Evolutionary conservation across 2,113 vertebrate genomes (phyloP), one percentile per base, ranked within the genome.

Genomic region (Sorex fumeus): DNA sequence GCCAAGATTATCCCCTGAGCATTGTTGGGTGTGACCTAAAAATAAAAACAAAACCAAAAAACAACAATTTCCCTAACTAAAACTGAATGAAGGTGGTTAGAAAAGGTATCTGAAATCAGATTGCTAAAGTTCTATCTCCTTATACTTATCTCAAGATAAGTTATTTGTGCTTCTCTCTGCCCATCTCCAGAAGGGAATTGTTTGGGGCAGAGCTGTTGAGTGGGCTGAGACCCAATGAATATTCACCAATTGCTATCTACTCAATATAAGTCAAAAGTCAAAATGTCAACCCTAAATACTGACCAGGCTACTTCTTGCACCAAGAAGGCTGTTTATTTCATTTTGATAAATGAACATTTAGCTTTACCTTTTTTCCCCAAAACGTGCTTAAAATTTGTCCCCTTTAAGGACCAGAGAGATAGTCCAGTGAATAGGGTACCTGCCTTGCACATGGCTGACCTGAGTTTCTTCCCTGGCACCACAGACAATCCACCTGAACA

Each of bases 331-430:
- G 60, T 40, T 74, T 45, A 45, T 71, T 81, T 23, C 40, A 64
- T 50, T 53, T 74, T 70, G 7, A 13, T 45, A 40, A 79, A 0
- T 75, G 28, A 85, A 62, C 3, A 36, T 74, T 92, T 15, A 60
- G 18, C 67, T 88, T 60, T 84, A 32, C 67, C 67, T 88, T 67
- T 84, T 32, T 92, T 71, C 70, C 32, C 30, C 81, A 71, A 87
- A 70, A 70, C 30, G 3, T 25, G 13, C 32, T 30, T 28, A 10
- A 27, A 5, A n/a, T 82, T 82, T 34, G 53, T 53, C 12, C 53
- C 18, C 53, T 53, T 53, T 53, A 53, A 53, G 18, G 53, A 19
- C 13, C 53, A 53, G 18, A 4, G 53, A 53, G 9, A 53, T 53
- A 4, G 53, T 53, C 53, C 13, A 15, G 13, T 53, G 9, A 12